Evolutionary conservation across 2,888 invertebrate species (phyloP).

Genomic region (Protonemura montana): DNA sequence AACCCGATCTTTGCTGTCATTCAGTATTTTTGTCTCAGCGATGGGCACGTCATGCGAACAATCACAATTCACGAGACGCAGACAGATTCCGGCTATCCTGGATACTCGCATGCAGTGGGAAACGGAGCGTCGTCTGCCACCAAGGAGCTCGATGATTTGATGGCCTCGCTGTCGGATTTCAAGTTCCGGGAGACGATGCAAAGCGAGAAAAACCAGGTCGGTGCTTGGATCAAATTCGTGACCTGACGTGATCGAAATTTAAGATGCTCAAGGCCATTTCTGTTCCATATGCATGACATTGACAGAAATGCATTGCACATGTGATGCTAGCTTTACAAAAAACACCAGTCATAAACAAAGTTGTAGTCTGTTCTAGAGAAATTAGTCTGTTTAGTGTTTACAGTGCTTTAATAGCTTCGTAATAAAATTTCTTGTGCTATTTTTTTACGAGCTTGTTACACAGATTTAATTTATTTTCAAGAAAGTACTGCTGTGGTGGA

Average conservation of each 20-base stretch:
- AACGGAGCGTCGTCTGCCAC: conserved; percentile 85
- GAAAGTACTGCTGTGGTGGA: background rate
- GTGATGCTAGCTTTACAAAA: background rate
- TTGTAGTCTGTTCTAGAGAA: background rate
- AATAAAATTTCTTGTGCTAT: background rate
- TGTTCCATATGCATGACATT: background rate
- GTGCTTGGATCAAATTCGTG: background rate
- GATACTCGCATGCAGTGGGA: conserved; percentile 55
- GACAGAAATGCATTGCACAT: background rate
- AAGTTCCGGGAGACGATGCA: conserved; percentile 70
- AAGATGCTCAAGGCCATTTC: background rate
- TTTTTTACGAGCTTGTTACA: background rate
- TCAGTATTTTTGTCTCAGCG: conserved; percentile 1
- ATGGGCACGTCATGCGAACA: conserved; percentile 57
- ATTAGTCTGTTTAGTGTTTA: background rate
- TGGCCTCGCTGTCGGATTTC: conserved; percentile 94
- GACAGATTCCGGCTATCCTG: conserved; percentile 53
- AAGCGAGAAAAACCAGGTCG: conserved; percentile 13
- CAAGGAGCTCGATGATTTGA: conserved; percentile 92
- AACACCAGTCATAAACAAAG: background rate
- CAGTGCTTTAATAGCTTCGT: background rate
- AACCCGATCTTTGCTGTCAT: background rate
- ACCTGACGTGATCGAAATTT: background rate
- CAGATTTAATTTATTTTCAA: background rate
- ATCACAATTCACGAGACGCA: conserved; percentile 61